phyloP scores from a whole-genome alignment of 2,797 vertebrate species.

The Microtus agrestis region DNA sequence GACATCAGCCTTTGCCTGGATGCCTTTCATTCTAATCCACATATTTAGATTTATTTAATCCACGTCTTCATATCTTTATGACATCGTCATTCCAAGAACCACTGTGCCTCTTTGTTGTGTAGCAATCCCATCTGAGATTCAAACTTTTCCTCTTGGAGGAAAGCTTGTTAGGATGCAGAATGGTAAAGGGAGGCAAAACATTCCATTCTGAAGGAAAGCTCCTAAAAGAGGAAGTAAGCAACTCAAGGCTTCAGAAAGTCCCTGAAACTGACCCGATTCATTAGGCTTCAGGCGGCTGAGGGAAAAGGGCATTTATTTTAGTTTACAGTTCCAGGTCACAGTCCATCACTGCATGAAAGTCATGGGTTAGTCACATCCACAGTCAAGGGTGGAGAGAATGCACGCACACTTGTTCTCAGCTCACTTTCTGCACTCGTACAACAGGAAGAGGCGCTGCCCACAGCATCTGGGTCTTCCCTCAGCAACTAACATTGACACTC shows the following conservation, averaged over 20 bases:
- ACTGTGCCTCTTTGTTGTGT: background rate
- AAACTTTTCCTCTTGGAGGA: background rate
- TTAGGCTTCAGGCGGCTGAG: background rate
- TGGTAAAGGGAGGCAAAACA: background rate
- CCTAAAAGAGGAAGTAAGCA: background rate
- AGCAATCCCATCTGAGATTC: background rate
- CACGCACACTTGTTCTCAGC: background rate
- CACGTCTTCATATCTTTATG: background rate
- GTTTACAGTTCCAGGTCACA: background rate
- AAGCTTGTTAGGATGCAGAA: background rate
- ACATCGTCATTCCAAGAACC: background rate
- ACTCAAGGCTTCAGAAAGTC: background rate
- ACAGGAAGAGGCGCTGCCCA: background rate
- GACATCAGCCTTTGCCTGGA: background rate
- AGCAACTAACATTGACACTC: background rate
- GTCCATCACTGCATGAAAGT: background rate
- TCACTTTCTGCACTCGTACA: background rate
- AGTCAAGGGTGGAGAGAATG: background rate
- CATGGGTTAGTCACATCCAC: too few species aligned
- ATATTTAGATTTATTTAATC: background rate
- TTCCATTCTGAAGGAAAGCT: background rate
- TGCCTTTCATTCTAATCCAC: background rate
- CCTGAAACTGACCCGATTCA: background rate
- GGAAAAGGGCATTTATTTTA: background rate
- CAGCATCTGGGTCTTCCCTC: background rate